A percentile compares a stretch with the other conserved stretches of the same genome.
phyloP scores from a whole-genome alignment of 2,888 invertebrate species.

The Caradrina kadenii region DNA sequence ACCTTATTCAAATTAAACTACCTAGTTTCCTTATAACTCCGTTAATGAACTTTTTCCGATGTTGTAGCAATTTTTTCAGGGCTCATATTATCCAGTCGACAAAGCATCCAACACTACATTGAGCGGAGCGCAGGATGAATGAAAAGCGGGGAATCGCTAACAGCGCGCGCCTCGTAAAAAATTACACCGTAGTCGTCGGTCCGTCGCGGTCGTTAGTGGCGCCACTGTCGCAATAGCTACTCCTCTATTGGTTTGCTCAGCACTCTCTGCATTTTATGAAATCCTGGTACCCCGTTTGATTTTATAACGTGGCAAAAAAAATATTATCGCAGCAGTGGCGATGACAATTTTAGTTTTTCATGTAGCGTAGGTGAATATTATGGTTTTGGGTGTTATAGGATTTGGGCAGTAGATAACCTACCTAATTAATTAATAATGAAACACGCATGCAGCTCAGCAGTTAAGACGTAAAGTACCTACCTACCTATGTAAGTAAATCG shows the following conservation, averaged over 20 bases:
- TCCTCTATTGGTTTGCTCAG: slow-evolving; percentile 65
- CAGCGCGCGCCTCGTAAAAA: slow-evolving; percentile 73
- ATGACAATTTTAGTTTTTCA: not conserved
- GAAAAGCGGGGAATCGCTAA: slow-evolving; percentile 77
- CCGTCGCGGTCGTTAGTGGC: slow-evolving; percentile 70
- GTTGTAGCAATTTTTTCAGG: slow-evolving; percentile 44
- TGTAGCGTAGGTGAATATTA: not conserved
- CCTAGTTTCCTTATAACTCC: slow-evolving; percentile 7
- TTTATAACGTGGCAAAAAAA: slow-evolving; percentile 30
- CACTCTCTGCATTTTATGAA: slow-evolving; percentile 63
- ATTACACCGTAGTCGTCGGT: slow-evolving; percentile 64
- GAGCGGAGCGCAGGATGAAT: slow-evolving; percentile 73
- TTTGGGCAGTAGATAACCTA: not conserved
- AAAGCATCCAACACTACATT: slow-evolving; percentile 58
- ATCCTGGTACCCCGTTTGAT: slow-evolving; percentile 62
- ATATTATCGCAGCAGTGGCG: not conserved
- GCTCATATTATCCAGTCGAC: slow-evolving; percentile 35
- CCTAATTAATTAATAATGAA: too few species aligned
- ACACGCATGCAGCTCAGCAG: too few species aligned
- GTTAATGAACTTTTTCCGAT: slow-evolving; percentile 36
- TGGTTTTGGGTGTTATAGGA: too few species aligned
- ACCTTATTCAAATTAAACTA: slow-evolving; percentile 10
- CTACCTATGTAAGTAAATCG: too few species aligned
- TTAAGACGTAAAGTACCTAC: too few species aligned
- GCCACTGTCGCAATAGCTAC: slow-evolving; percentile 65